phyloP scores from a whole-genome alignment of 2,888 invertebrate genomes.

The Eupithecia abbreviata region DNA sequence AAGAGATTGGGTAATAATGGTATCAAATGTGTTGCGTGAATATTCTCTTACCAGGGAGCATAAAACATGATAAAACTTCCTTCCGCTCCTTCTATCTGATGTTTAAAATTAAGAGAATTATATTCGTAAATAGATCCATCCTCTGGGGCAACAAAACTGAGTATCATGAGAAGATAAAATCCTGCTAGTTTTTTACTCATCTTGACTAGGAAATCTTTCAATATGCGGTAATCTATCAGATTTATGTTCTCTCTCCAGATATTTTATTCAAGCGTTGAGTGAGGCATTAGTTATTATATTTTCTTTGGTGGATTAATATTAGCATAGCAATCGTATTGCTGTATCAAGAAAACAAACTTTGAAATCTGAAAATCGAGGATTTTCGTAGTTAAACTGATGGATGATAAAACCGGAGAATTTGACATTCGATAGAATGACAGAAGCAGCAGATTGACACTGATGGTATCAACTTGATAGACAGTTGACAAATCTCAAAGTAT shows the following conservation, averaged over 20 bases:
- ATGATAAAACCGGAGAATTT: too few relatives aligned
- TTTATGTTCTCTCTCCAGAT: neutral
- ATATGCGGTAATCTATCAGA: neutral
- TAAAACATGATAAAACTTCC: slow-evolving; percentile 91
- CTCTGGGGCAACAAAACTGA: slow-evolving; percentile 87
- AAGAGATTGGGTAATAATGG: too few relatives aligned
- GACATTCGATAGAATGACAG: too few relatives aligned
- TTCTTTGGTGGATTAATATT: too few relatives aligned
- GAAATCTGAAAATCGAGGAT: neutral
- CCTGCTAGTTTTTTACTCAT: slow-evolving; percentile 53
- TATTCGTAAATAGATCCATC: slow-evolving; percentile 84
- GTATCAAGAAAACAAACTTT: neutral
- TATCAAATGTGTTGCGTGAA: neutral
- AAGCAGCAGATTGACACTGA: too few relatives aligned
- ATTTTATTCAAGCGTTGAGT: neutral
- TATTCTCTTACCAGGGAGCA: slow-evolving; percentile 88
- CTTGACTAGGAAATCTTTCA: slow-evolving; percentile 23
- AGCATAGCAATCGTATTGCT: neutral
- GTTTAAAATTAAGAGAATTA: slow-evolving; percentile 85
- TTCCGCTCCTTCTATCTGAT: slow-evolving; percentile 84
- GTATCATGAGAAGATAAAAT: slow-evolving; percentile 64
- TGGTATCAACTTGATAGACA: too few relatives aligned
- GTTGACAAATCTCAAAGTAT: too few relatives aligned
- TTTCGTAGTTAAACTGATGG: too few relatives aligned
- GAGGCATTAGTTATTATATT: neutral